Percentiles rank a stretch among this genome's conserved stretches.
Conservation (phyloP, 2,888 invertebrate species). For the Cylindroiulus punctatus region DNA sequence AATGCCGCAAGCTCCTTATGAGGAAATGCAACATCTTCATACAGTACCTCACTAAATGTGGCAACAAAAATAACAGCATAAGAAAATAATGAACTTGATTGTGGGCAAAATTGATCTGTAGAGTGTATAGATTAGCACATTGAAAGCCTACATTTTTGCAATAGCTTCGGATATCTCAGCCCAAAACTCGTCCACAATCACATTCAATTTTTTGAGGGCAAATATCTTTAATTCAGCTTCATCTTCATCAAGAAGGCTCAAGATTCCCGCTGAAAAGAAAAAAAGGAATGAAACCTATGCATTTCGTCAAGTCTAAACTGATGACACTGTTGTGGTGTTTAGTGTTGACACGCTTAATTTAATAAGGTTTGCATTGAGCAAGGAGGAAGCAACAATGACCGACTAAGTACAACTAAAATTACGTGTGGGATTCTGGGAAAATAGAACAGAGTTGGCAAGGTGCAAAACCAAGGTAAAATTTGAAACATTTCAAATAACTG, state of each 20-base stretch:
- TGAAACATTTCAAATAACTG: no score
- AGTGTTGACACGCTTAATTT: no score
- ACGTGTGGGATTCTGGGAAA: no score
- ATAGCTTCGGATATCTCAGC: constrained; percentile 98
- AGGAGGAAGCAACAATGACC: no score
- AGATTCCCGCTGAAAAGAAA: constrained; percentile 80
- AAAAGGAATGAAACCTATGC: not conserved
- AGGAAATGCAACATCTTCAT: constrained; percentile 86
- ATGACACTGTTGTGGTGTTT: no score
- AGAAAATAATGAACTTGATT: not conserved
- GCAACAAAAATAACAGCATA: not conserved
- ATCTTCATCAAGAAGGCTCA: constrained; percentile 93
- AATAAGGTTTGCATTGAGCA: no score
- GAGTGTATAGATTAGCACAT: not conserved
- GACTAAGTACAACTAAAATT: no score
- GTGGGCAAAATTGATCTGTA: not conserved
- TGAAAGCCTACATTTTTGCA: constrained; percentile 81
- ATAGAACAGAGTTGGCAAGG: no score
- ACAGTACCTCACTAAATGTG: constrained; percentile 81
- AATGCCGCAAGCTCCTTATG: constrained; percentile 94
- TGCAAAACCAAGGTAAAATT: no score
- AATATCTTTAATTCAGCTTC: constrained; percentile 93
- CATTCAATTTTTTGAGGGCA: constrained; percentile 89
- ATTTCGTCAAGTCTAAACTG: not conserved
- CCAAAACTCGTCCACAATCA: constrained; percentile 98